These are phyloP conservation scores for Apotomis turbidana DNA, from an alignment of 2,888 invertebrate species.

Conservation along the genomic window DNA sequence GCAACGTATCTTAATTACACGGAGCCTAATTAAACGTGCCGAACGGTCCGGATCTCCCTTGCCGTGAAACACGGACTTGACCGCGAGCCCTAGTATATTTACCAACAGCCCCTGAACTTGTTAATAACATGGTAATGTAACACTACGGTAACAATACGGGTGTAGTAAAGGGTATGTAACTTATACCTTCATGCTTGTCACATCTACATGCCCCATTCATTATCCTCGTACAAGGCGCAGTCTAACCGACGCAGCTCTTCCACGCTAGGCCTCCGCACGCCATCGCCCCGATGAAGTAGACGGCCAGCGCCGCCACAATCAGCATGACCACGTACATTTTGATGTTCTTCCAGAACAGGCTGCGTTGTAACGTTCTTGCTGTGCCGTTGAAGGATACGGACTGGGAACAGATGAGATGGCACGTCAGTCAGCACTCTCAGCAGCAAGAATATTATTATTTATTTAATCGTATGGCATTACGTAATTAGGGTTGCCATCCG, in stretches of 20 bases:
- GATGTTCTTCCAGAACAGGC: conserved; percentile 97
- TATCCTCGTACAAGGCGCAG: conserved; percentile 26
- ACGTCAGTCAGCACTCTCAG: too few species aligned
- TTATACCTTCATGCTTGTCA: background rate
- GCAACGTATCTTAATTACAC: background rate
- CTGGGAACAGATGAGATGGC: conserved; percentile 79
- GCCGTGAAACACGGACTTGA: too few species aligned
- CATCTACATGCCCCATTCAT: conserved; percentile 6
- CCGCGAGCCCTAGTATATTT: too few species aligned
- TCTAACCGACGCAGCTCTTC: conserved; percentile 85
- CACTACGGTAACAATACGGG: too few species aligned
- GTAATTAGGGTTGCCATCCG: too few species aligned
- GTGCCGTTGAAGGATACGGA: conserved; percentile 94
- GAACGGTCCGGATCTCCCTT: too few species aligned
- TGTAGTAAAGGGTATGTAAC: too few species aligned
- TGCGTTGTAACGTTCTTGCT: conserved; percentile 92
- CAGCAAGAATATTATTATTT: too few species aligned
- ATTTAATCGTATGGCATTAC: too few species aligned
- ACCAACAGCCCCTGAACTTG: too few species aligned
- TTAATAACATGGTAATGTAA: too few species aligned
- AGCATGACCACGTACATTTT: conserved; percentile 91
- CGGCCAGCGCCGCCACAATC: conserved; percentile 87
- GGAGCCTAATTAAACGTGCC: background rate
- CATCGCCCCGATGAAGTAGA: conserved; percentile 94
- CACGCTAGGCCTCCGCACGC: conserved; percentile 93